A percentile compares a stretch with the other conserved stretches of the same genome.
Evolutionary conservation across 92 coral and sea anemone species (phyloP).

Genomic region (Porites evermanni): DNA sequence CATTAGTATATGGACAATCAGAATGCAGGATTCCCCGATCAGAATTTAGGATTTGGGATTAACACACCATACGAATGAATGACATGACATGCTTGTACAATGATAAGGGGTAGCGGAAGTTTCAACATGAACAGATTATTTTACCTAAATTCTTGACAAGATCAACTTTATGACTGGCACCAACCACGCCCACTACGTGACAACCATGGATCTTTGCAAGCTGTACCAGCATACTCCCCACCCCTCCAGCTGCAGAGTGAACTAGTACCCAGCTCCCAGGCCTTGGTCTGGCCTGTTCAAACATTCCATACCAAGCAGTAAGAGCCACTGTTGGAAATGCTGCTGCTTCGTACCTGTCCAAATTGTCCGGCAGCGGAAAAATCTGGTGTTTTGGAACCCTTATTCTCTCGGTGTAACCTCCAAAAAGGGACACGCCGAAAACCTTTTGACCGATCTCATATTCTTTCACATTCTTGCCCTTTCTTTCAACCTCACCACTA

Average conservation of each 20-base stretch:
- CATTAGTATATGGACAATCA: too few species aligned
- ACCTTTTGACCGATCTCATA: constrained; percentile 90
- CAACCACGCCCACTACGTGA: constrained; percentile 97
- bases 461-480: constrained; percentile 84
- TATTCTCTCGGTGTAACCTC: constrained; percentile 81
- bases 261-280: constrained; percentile 94
- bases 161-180: constrained; percentile 83
- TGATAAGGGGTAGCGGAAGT: too few species aligned
- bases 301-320: constrained; percentile 98
- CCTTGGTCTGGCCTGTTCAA: constrained; percentile 87
- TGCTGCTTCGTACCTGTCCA: constrained; percentile 83
- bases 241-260: constrained; percentile 99
- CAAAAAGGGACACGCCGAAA: constrained; percentile 90
- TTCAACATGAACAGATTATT: background rate
- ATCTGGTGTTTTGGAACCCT: constrained; percentile 88
- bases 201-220: constrained; percentile 97
- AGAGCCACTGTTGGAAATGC: constrained; percentile 88
- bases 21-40: too few species aligned
- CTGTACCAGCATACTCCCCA: constrained; percentile 97
- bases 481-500: constrained; percentile 85
- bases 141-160: constrained; percentile 81
- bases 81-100: too few species aligned
- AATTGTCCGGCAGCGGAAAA: constrained; percentile 79
- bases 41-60: too few species aligned
- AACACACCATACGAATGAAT: too few species aligned